Evolutionary conservation across 2,888 invertebrate species (phyloP).

Genomic region (Zhuqinia jingwanae): DNA sequence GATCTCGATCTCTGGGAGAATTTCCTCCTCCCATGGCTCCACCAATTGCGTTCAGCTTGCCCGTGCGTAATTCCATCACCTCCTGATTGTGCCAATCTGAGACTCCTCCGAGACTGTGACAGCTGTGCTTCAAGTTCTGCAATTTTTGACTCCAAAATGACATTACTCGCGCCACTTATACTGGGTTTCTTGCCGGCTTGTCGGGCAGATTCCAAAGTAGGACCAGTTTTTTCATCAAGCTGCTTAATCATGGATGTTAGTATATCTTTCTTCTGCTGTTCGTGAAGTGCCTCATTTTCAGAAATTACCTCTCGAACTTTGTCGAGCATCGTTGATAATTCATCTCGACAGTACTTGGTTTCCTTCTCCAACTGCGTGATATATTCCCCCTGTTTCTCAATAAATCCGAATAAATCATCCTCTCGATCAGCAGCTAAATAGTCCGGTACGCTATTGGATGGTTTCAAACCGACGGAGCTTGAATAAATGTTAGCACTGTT

Average conservation of each 20-base stretch:
- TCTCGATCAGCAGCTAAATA: constrained; percentile 66
- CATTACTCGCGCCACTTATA: constrained; percentile 66
- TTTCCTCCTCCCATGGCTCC: constrained; percentile 14
- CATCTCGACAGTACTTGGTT: constrained; percentile 91
- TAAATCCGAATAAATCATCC: constrained; percentile 88
- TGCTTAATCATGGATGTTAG: constrained; percentile 78
- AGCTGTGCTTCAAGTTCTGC: constrained; percentile 92
- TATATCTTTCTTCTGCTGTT: constrained; percentile 83
- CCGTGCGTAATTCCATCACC: constrained; percentile 82
- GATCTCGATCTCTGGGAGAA: too few species aligned
- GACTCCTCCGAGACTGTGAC: constrained; percentile 88
- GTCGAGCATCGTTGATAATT: constrained; percentile 88
- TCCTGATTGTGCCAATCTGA: constrained; percentile 88
- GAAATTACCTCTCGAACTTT: constrained; percentile 93
- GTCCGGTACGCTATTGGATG: constrained; percentile 16
- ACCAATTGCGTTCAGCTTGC: constrained; percentile 78
- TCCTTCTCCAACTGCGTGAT: constrained; percentile 93
- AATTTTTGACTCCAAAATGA: constrained; percentile 90
- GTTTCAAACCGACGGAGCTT: constrained; percentile 14
- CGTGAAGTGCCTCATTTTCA: constrained; percentile 91
- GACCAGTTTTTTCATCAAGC: constrained; percentile 79
- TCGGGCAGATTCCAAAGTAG: constrained; percentile 55
- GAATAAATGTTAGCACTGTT: constrained; percentile 46
- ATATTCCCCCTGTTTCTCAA: constrained; percentile 92
- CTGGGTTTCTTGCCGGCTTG: constrained; percentile 57